Percentiles rank a stretch among this genome's conserved stretches.
Evolutionary conservation across 1,140 invertebrate genomes (phyloP).

Genomic region (Zeugodacus cucurbitae): DNA sequence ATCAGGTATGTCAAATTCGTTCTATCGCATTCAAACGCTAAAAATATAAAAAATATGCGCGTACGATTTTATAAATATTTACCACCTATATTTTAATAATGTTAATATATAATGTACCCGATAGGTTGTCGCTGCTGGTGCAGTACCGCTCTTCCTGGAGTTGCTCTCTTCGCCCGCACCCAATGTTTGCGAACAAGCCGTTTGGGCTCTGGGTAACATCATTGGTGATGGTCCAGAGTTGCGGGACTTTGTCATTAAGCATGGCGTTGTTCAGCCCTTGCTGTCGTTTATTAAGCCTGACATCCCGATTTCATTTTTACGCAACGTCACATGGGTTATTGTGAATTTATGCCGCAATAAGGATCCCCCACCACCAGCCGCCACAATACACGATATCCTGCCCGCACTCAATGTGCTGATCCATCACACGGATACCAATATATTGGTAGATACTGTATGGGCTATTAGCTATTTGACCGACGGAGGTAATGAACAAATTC

Average conservation of each 20-base stretch:
- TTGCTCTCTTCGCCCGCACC: slow-evolving; percentile 92
- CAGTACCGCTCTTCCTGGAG: slow-evolving; percentile 94
- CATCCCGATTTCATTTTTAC: slow-evolving; percentile 90
- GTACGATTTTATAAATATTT: neutral
- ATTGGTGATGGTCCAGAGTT: slow-evolving; percentile 92
- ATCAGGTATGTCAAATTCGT: slow-evolving; percentile 66
- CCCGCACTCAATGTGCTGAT: slow-evolving; percentile 95
- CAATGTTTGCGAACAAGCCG: slow-evolving; percentile 98
- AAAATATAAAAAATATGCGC: neutral
- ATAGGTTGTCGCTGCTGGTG: slow-evolving; percentile 91
- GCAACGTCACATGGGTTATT: slow-evolving; percentile 98
- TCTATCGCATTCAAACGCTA: neutral
- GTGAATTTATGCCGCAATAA: slow-evolving; percentile 97
- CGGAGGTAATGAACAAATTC: slow-evolving; percentile 98
- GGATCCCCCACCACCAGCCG: slow-evolving; percentile 87
- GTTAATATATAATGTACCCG: neutral
- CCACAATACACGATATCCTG: slow-evolving; percentile 92
- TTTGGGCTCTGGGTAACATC: slow-evolving; percentile 97
- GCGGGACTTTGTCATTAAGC: slow-evolving; percentile 91
- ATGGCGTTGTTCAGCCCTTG: slow-evolving; percentile 89
- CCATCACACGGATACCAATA: slow-evolving; percentile 95
- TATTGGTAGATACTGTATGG: slow-evolving; percentile 99
- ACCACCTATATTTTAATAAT: no score
- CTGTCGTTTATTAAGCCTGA: slow-evolving; percentile 92
- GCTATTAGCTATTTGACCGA: slow-evolving; percentile 98